A percentile compares a stretch with the other conserved stretches of the same genome.
Conservation (phyloP, 64 coral and sea anemone species). For the Cladopsammia gracilis region DNA sequence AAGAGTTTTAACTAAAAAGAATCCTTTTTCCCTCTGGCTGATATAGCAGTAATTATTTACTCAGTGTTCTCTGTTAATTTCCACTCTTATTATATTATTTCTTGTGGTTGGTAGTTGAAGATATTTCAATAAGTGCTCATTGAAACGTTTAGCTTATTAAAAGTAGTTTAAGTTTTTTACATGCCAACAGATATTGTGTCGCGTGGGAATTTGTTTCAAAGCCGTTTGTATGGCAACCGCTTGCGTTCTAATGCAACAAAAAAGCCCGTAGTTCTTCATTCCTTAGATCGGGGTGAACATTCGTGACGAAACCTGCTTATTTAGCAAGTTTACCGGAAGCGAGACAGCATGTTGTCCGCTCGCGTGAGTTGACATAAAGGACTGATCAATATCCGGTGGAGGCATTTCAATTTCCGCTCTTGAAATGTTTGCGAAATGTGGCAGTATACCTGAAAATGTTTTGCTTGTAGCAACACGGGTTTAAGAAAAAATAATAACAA, state of each 20-base stretch:
- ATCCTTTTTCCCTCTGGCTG: background rate
- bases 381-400: conserved; percentile 8
- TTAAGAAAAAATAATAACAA: background rate
- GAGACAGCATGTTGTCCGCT: background rate
- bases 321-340: conserved; percentile 31
- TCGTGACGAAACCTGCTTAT: background rate
- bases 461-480: background rate
- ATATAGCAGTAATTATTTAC: background rate
- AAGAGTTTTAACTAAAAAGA: no score
- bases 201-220: background rate
- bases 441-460: conserved; percentile 1
- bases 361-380: conserved; percentile 8
- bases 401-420: conserved; percentile 8
- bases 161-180: background rate
- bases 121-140: background rate
- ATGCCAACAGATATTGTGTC: background rate
- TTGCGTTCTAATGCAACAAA: background rate
- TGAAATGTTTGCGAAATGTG: conserved; percentile 5
- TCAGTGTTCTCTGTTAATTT: background rate
- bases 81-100: background rate
- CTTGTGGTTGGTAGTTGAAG: background rate
- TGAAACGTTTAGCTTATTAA: background rate
- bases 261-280: background rate
- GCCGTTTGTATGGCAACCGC: background rate
- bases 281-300: background rate